Base-by-base conservation (phyloP, 2,113 vertebrate genomes). In the Bubalus kerabau region DNA sequence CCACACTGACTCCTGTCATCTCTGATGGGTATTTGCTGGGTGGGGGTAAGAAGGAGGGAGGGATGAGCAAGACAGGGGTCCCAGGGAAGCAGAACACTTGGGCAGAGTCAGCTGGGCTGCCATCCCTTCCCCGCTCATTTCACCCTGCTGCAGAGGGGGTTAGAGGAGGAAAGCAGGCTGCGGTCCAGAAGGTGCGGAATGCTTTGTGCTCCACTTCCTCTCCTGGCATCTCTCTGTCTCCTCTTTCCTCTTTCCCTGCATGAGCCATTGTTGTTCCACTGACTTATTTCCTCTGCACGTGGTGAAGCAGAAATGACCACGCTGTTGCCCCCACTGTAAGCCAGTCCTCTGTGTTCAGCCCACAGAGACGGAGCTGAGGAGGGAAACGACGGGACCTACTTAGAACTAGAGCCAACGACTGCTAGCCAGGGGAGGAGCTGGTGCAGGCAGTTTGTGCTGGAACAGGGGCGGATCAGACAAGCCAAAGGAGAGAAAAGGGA, bases 221-320 rank as follows among this genome's bases (percentile, higher is more conserved):
- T 91, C 67, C 36, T 40, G 1, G 24, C 32, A 54, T 71, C 50
- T 86, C 59, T 85, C 91, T 96, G 97, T 95, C 91, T 91, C 64
- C 43, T 96, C 78, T 96, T 96, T 96, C 92, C 97, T 95, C 78
- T 96, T 94, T 87, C 14, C 83, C 87, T 59, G 43, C n/a, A 12
- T 80, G 81, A 96, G 50, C 92, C 64, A 30, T 59, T 64, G 88
- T 95, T 95, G 86, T 90, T 93, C 91, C 94, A 60, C 57, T 95
- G 96, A 87, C 83, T 95, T 91, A 95, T 23, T 97, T 97, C 96
- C 93, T 97, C 62, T 93, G n/a, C n/a, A 81, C 15, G 1, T n/a
- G 50, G 90, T 91, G 56, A 81, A 86, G 71, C 48, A 90, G 83
- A 93, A 87, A 84, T 74, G 62, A 91, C 50, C 5, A 54, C 43